These are phyloP conservation scores for Falco biarmicus DNA, from an alignment of 2,797 vertebrate species.

Conservation along the genomic window DNA sequence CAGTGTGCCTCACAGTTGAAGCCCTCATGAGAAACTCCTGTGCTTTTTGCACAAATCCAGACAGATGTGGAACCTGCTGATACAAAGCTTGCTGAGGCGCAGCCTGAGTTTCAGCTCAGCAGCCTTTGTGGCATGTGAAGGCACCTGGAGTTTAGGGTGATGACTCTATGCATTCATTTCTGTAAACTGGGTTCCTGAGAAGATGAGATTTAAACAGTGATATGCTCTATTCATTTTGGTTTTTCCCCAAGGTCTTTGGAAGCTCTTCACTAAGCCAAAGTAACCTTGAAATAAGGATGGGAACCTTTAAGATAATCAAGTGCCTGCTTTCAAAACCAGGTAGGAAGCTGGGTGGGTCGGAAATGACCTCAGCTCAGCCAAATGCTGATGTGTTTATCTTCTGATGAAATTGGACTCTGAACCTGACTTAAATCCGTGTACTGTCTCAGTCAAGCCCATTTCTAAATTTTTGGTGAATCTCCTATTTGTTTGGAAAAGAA, in stretches of 20 bases:
- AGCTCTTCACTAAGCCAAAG: not conserved
- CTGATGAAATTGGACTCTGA: not conserved
- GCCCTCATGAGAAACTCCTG: not conserved
- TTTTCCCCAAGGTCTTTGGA: not conserved
- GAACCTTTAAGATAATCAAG: not conserved
- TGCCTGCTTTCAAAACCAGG: not conserved
- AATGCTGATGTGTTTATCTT: not conserved
- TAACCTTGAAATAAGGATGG: not conserved
- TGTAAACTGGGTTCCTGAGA: not conserved
- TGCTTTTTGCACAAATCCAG: not conserved
- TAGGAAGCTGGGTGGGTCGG: not conserved
- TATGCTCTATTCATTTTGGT: not conserved
- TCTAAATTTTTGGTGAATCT: not conserved
- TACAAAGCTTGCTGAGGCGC: not conserved
- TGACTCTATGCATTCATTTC: not conserved
- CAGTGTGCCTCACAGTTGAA: not conserved
- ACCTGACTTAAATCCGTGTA: not conserved
- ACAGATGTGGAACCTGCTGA: not conserved
- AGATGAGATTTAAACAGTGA: not conserved
- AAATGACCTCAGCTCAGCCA: not conserved
- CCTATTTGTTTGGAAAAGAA: not conserved
- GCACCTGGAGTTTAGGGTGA: not conserved
- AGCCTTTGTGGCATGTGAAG: rapidly evolving
- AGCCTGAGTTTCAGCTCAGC: not conserved
- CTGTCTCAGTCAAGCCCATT: not conserved